These are phyloP conservation scores for Xestia sexstrigata DNA, from an alignment of 2,888 invertebrate species.

Conservation along the genomic window DNA sequence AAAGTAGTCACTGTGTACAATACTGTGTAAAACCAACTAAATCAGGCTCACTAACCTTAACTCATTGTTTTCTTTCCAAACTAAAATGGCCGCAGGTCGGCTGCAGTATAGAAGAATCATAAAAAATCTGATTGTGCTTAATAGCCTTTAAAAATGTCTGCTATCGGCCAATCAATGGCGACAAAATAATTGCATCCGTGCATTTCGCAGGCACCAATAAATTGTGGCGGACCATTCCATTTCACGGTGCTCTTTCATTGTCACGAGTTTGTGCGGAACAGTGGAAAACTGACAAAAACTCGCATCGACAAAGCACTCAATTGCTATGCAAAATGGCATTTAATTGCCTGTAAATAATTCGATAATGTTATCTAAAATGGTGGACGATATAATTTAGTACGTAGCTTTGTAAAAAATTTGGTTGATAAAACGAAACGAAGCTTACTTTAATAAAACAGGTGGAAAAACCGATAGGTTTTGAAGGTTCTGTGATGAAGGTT, in stretches of 20 bases:
- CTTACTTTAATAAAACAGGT: background rate
- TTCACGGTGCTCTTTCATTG: constrained; percentile 15
- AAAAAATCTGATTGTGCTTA: background rate
- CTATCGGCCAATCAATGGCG: constrained; percentile 22
- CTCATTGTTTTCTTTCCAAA: background rate
- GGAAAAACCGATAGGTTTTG: background rate
- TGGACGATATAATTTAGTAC: background rate
- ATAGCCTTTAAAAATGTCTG: constrained; percentile 19
- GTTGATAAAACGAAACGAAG: background rate
- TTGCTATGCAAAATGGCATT: constrained; percentile 31
- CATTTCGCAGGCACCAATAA: constrained; percentile 15
- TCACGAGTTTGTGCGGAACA: constrained; percentile 29
- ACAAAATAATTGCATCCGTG: constrained; percentile 21
- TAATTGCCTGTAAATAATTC: constrained; percentile 45
- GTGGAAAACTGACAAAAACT: constrained; percentile 19
- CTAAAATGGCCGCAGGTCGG: background rate
- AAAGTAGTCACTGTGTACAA: background rate
- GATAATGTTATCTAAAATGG: constrained; percentile 23
- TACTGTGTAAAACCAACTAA: background rate
- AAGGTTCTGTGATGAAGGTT: background rate
- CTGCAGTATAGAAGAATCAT: background rate
- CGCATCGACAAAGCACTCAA: constrained; percentile 26
- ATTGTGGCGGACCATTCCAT: constrained; percentile 10
- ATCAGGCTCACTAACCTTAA: background rate
- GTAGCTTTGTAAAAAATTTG: constrained; percentile 1